Percentiles rank a stretch among this genome's conserved stretches.
These are phyloP conservation scores for Drosophila siamana DNA, from an alignment of 2,888 invertebrate species.

Conservation along the genomic window DNA sequence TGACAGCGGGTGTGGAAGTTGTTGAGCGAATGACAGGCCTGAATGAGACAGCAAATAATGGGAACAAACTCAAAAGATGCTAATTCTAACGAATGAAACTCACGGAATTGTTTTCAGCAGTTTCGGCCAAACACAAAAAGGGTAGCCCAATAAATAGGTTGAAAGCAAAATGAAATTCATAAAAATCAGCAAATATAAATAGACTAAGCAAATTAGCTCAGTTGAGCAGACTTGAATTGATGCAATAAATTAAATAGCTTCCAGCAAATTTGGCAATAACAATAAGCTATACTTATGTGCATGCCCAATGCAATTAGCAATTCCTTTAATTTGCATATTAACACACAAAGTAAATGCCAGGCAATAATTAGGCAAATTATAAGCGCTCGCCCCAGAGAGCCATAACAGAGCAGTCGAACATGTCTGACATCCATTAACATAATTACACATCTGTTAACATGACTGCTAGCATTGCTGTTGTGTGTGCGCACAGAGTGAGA, in stretches of 20 bases:
- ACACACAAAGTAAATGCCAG: slow-evolving; percentile 1
- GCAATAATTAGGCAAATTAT: slow-evolving; percentile 2
- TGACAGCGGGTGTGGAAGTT: slow-evolving; percentile 45
- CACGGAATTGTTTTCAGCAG: slow-evolving; percentile 40
- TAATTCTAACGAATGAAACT: slow-evolving; percentile 48
- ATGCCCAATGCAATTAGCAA: slow-evolving; percentile 3
- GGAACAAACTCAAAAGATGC: slow-evolving; percentile 47
- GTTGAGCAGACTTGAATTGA: background rate
- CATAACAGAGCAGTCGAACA: slow-evolving; percentile 23
- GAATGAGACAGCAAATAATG: slow-evolving; percentile 59
- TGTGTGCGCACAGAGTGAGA: background rate
- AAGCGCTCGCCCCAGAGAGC: slow-evolving; percentile 15
- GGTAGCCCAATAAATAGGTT: slow-evolving; percentile 8
- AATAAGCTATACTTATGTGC: background rate
- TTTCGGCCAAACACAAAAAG: background rate
- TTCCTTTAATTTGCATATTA: background rate
- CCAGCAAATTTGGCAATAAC: background rate
- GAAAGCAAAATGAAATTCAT: background rate
- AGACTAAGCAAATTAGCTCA: too few species aligned
- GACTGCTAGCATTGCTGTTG: slow-evolving; percentile 2
- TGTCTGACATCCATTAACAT: slow-evolving; percentile 24
- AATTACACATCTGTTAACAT: slow-evolving; percentile 23
- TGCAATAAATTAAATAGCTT: background rate
- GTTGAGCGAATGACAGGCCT: slow-evolving; percentile 47
- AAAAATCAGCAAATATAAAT: background rate